A percentile compares a stretch with the other conserved stretches of the same genome.
Conservation (phyloP, 2,113 vertebrate genomes). For the Halichoeres trimaculatus region DNA sequence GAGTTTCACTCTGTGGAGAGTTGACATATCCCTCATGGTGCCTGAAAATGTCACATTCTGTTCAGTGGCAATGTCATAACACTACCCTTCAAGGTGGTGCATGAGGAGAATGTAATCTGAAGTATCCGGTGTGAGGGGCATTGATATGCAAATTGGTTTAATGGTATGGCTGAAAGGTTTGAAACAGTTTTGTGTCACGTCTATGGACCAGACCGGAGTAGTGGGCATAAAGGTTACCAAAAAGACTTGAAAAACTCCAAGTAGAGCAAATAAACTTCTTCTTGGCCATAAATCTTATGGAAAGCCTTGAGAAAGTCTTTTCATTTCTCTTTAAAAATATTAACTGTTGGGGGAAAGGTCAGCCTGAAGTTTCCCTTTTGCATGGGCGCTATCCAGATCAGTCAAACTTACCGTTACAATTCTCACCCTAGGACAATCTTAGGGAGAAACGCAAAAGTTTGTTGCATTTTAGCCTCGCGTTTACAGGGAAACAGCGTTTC, state of each 20-base stretch:
- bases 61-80: conserved; percentile 67
- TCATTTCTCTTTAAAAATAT: too few relatives aligned
- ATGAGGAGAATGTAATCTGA: conserved; percentile 24
- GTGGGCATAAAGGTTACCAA: background rate
- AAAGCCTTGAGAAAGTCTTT: too few relatives aligned
- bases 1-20: conserved; percentile 51
- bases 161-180: background rate
- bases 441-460: too few relatives aligned
- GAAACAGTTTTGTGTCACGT: background rate
- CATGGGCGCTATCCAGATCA: too few relatives aligned
- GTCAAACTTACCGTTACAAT: too few relatives aligned
- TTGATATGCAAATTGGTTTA: conserved; percentile 6
- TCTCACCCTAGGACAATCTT: too few relatives aligned
- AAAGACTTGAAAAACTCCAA: background rate
- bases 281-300: too few relatives aligned
- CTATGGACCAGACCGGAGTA: background rate
- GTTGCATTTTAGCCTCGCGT: too few relatives aligned
- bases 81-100: conserved; percentile 37
- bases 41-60: conserved; percentile 65
- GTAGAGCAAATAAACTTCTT: too few relatives aligned
- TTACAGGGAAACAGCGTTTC: too few relatives aligned
- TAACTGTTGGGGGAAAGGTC: too few relatives aligned
- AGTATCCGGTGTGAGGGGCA: background rate
- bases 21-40: conserved; percentile 45
- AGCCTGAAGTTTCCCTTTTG: too few relatives aligned